These are phyloP conservation scores for Drosophila acutilabella DNA, from an alignment of 2,888 invertebrate genomes.

Conservation along the genomic window DNA sequence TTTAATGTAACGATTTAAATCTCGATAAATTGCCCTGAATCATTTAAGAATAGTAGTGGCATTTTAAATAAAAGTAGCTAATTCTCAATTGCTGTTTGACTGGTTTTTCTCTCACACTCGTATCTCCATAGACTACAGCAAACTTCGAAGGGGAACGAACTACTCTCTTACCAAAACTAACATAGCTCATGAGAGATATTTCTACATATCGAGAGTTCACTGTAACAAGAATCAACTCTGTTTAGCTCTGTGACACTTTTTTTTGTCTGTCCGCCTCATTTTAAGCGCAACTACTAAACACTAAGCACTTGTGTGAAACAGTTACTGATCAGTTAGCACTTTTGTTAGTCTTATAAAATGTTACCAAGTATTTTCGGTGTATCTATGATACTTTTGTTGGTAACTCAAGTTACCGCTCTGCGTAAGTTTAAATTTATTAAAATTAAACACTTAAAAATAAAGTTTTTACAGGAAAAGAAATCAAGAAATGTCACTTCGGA, in stretches of 20 bases:
- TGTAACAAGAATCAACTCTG: slow-evolving; percentile 6
- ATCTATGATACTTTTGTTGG: background rate
- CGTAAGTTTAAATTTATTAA: slow-evolving; percentile 9
- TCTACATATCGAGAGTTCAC: background rate
- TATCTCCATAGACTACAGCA: background rate
- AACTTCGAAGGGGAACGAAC: too few species aligned
- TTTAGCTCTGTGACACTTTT: background rate
- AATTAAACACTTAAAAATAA: background rate
- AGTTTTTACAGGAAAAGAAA: slow-evolving; percentile 35
- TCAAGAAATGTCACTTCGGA: slow-evolving; percentile 48
- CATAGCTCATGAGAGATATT: background rate
- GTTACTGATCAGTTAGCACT: background rate
- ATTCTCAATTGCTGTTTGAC: background rate
- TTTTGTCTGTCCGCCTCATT: slow-evolving; percentile 1
- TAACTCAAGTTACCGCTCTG: background rate
- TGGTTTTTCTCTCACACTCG: background rate
- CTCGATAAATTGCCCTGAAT: too few species aligned
- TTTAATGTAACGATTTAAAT: too few species aligned
- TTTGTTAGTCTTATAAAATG: background rate
- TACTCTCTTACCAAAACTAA: background rate
- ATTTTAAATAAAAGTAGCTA: too few species aligned
- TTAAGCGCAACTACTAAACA: slow-evolving; percentile 2
- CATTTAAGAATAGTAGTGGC: too few species aligned
- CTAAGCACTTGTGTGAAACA: background rate
- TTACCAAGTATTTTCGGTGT: background rate